Percentiles rank a stretch among this genome's conserved stretches.
Conservation (phyloP, 23 tunicate species). For the Styela clava region DNA sequence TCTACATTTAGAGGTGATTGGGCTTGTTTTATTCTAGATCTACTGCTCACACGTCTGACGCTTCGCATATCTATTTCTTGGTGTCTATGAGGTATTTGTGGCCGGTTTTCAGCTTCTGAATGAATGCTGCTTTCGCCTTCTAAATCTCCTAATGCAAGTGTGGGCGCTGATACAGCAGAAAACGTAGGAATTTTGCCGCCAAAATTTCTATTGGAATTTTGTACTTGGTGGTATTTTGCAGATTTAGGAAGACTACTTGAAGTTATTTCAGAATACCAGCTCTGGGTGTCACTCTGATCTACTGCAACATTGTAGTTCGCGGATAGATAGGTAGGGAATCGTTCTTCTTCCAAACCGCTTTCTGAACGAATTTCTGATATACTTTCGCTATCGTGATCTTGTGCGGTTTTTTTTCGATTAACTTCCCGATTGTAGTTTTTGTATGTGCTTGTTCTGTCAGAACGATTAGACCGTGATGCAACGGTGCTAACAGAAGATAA, state of each 20-base stretch:
- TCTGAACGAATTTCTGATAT: background rate
- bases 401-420: background rate
- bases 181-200: background rate
- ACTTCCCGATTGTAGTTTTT: background rate
- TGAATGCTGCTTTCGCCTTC: too few species aligned
- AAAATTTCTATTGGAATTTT: background rate
- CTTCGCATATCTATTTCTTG: background rate
- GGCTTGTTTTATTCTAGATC: background rate
- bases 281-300: slow-evolving; percentile 8
- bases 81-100: background rate
- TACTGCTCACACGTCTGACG: background rate
- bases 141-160: background rate
- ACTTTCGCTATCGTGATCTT: background rate
- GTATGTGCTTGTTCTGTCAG: background rate
- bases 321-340: background rate
- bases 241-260: background rate
- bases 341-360: slow-evolving; percentile 10
- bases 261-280: background rate
- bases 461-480: background rate
- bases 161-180: background rate
- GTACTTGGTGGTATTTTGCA: background rate
- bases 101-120: background rate
- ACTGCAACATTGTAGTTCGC: too few species aligned
- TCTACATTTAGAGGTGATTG: too few species aligned
- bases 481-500: slow-evolving; percentile 6